These are phyloP conservation scores for Sarcophaga subvicina DNA, from an alignment of 2,888 invertebrate species.

Conservation along the genomic window DNA sequence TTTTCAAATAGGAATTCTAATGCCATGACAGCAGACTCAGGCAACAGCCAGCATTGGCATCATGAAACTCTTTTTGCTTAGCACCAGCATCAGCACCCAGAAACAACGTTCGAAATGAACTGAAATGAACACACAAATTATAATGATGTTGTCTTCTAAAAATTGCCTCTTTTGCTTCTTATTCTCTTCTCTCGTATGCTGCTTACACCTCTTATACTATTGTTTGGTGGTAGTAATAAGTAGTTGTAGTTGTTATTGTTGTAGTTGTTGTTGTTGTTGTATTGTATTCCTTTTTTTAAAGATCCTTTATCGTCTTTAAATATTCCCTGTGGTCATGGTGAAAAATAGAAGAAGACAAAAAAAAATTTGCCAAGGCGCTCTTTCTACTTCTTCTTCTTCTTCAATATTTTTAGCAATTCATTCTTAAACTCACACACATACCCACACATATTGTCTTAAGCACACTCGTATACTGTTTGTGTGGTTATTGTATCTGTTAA, in stretches of 20 bases:
- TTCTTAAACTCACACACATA: slow-evolving; percentile 22
- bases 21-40: background rate
- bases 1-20: background rate
- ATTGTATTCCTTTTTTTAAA: slow-evolving; percentile 14
- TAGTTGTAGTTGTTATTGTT: background rate
- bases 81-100: background rate
- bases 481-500: background rate
- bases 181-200: too few species aligned
- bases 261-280: background rate
- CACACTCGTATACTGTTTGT: background rate
- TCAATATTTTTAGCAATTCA: slow-evolving; percentile 29
- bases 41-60: background rate
- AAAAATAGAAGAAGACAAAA: background rate
- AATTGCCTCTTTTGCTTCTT: slow-evolving; percentile 37
- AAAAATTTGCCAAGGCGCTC: slow-evolving; percentile 29
- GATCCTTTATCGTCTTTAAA: slow-evolving; percentile 60
- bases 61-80: background rate
- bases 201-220: too few species aligned
- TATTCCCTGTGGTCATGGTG: slow-evolving; percentile 66
- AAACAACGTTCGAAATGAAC: slow-evolving; percentile 54
- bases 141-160: slow-evolving; percentile 59
- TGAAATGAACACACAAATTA: slow-evolving; percentile 59
- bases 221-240: too few species aligned
- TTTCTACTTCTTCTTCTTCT: background rate
- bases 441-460: background rate